Evolutionary conservation across 1,140 invertebrate species (phyloP), one percentile per base, ranked within the genome.

Genomic region (Telenomus remus): DNA sequence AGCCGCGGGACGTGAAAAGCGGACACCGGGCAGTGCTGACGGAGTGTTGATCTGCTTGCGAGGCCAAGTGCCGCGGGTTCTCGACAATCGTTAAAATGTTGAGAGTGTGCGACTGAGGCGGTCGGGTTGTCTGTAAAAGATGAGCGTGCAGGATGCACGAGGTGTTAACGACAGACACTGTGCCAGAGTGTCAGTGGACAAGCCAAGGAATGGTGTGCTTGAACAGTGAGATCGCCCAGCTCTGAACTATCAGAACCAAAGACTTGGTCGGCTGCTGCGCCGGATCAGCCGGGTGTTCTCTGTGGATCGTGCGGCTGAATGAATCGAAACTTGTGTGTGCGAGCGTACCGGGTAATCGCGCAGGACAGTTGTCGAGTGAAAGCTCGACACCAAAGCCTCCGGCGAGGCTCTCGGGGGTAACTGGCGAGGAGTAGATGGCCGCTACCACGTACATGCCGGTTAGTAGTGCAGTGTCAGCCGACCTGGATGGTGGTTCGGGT

Each of bases 381-480:
- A 77, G 59, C 73, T 77, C 74, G 60, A 55, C 76, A 60, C 68
- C 49, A 27, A 43, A 60, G 50, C 69, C 68, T 73, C 64, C 4
- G 6, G 0, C 53, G 81, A 79, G 80, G 64, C 64, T 65, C 47
- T 64, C 50, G 49, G 64, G 68, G 65, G 68, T 76, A 64, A 60
- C 57, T 46, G 68, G 61, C 16, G 79, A 81, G 78, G 80, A 84
- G 87, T 89, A 87, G 85, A 94, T 95, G 94, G 93, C 94, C 90
- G 90, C 92, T 89, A 94, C 94, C 89, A 94, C 94, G 90, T 95
- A 95, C 89, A 94, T 95, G 92, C 92, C 92, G 84, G 90, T 91
- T 87, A 92, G 91, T 89, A 92, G 91, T 88, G 92, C 92, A 88
- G 90, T 91, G 75, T 90, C 90, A 77, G 86, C 90, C 81, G 94